Conservation (phyloP, 2,888 invertebrate species). For the Gastrophysa polygoni region DNA sequence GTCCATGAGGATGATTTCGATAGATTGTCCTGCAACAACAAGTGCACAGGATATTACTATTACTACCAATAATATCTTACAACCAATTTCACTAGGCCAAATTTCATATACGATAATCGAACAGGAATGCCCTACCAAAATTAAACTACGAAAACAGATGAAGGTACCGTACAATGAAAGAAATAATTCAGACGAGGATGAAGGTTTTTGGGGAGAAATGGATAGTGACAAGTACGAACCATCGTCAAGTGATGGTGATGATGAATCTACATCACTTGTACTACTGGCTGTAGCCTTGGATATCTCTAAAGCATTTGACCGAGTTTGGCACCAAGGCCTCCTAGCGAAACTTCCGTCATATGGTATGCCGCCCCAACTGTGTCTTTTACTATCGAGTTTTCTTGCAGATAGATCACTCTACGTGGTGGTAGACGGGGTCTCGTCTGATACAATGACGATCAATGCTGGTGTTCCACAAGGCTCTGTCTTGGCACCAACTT, state of each 20-base stretch:
- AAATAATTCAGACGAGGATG: slow-evolving; percentile 17
- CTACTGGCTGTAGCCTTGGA: too few relatives aligned
- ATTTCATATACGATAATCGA: slow-evolving; percentile 10
- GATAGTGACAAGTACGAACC: slow-evolving; percentile 14
- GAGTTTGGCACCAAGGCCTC: too few relatives aligned
- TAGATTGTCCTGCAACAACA: slow-evolving; percentile 9
- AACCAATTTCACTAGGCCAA: not conserved
- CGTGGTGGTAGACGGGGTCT: too few relatives aligned
- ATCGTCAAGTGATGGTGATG: not conserved
- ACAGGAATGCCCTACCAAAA: slow-evolving; percentile 10
- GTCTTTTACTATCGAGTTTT: too few relatives aligned
- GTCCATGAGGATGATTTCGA: slow-evolving; percentile 3
- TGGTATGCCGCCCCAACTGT: too few relatives aligned
- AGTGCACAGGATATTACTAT: slow-evolving; percentile 4
- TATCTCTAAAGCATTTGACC: too few relatives aligned
- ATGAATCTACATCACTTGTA: not conserved
- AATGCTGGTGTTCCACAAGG: too few relatives aligned
- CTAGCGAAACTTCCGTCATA: too few relatives aligned
- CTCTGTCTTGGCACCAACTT: too few relatives aligned
- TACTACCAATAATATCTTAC: slow-evolving; percentile 3
- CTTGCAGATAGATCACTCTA: too few relatives aligned
- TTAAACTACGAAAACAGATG: slow-evolving; percentile 14
- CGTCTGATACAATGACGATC: too few relatives aligned
- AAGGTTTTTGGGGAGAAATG: slow-evolving; percentile 13
- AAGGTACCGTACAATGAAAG: slow-evolving; percentile 9